Conservation (phyloP, 2,797 vertebrate species). For the Sebastes reedi region DNA sequence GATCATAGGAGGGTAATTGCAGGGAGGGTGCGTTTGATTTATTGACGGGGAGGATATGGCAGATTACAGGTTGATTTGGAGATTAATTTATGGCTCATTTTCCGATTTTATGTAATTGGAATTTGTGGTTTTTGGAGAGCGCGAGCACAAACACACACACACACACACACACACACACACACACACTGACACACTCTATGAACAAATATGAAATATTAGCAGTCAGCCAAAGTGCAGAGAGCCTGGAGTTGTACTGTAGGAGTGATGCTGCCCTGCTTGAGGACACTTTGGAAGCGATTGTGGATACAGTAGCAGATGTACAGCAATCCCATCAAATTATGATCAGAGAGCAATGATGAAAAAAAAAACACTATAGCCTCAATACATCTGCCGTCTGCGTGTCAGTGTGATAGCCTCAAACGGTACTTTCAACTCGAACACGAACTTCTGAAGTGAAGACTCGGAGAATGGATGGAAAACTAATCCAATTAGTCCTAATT, state of each 20-base stretch:
- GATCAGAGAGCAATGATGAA: neutral
- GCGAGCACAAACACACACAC: neutral
- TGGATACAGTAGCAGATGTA: conserved; percentile 12
- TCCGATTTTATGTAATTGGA: conserved; percentile 45
- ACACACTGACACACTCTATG: neutral
- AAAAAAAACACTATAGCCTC: neutral
- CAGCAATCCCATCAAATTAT: conserved; percentile 25
- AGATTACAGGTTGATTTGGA: conserved; percentile 59
- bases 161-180: neutral
- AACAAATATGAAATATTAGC: neutral
- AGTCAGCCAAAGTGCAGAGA: conserved; percentile 21
- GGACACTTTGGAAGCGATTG: conserved; percentile 11
- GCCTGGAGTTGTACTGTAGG: neutral
- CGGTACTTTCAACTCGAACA: neutral
- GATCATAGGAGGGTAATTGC: conserved; percentile 73
- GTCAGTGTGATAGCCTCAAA: conserved; percentile 4
- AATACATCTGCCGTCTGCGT: neutral
- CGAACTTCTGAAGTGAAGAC: neutral
- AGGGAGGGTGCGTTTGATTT: conserved; percentile 64
- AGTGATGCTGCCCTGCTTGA: conserved; percentile 7
- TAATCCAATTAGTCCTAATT: neutral
- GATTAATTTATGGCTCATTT: conserved; percentile 63
- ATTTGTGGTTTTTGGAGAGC: conserved; percentile 16
- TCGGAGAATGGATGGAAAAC: neutral
- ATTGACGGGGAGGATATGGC: conserved; percentile 50